phyloP scores from a whole-genome alignment of 35 echinoderm and acorn worm species.

The Acanthaster planci region DNA sequence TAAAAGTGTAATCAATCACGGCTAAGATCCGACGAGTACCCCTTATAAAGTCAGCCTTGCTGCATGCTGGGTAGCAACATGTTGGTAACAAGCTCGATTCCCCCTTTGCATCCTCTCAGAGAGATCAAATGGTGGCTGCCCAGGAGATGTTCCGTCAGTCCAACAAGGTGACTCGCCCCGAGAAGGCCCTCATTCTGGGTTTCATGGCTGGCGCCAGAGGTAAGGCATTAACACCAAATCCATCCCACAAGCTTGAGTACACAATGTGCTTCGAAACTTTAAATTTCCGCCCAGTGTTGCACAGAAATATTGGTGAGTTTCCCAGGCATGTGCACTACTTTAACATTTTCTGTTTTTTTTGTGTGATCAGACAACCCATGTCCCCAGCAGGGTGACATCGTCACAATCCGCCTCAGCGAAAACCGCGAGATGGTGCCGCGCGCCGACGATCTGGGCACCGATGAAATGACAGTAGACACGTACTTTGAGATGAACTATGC shows the following conservation, averaged over 20 bases:
- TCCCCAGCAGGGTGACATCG: slow-evolving; percentile 94
- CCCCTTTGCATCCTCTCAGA: slow-evolving; percentile 51
- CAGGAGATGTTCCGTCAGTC: slow-evolving; percentile 99
- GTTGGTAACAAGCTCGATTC: neutral
- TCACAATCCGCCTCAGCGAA: slow-evolving; percentile 94
- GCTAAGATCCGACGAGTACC: no score
- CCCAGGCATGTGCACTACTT: no score
- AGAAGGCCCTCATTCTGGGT: slow-evolving; percentile 98
- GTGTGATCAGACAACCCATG: slow-evolving; percentile 92
- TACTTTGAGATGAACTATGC: slow-evolving; percentile 99
- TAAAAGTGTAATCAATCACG: no score
- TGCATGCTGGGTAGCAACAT: no score
- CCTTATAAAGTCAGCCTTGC: no score
- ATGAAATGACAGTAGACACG: slow-evolving; percentile 85
- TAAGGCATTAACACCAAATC: slow-evolving; percentile 18
- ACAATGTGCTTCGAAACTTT: neutral
- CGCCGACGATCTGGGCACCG: slow-evolving; percentile 35
- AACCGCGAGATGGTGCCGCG: slow-evolving; percentile 69
- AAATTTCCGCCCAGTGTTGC: neutral
- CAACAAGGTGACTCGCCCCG: slow-evolving; percentile 98
- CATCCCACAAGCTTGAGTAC: neutral
- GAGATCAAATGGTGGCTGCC: slow-evolving; percentile 97
- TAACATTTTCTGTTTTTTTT: slow-evolving; percentile 4
- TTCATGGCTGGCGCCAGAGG: slow-evolving; percentile 99
- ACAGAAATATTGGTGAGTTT: neutral